Evolutionary conservation across 2,888 invertebrate genomes (phyloP).

Genomic region (Stenolophus ochropezus): DNA sequence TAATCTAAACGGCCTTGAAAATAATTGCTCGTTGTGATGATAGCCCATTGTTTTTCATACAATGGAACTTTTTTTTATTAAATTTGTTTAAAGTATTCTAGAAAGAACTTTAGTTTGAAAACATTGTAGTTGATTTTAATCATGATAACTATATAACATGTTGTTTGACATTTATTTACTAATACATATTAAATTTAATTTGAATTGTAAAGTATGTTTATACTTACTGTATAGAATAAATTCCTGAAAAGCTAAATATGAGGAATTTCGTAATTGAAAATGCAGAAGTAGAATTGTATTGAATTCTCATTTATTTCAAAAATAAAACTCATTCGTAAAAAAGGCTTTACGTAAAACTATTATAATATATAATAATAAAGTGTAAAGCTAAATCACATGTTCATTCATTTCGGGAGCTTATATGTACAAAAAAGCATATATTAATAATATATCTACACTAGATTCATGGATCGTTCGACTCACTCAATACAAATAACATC

Average conservation of each 20-base stretch:
- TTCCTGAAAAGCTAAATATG: background rate
- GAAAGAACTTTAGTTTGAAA: background rate
- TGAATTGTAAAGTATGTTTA: background rate
- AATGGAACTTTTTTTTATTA: background rate
- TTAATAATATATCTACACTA: slow-evolving; percentile 49
- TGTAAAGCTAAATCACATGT: slow-evolving; percentile 60
- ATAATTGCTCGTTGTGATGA: slow-evolving; percentile 38
- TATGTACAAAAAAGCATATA: slow-evolving; percentile 58
- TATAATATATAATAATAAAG: slow-evolving; percentile 56
- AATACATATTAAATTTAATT: background rate
- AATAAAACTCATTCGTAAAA: slow-evolving; percentile 61
- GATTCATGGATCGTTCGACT: slow-evolving; percentile 35
- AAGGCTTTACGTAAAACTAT: slow-evolving; percentile 59
- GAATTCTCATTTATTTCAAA: slow-evolving; percentile 57
- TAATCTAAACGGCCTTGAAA: slow-evolving; percentile 42
- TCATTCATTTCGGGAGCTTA: slow-evolving; percentile 50
- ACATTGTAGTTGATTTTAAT: background rate
- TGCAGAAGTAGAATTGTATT: slow-evolving; percentile 33
- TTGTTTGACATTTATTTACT: background rate
- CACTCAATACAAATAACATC: slow-evolving; percentile 52
- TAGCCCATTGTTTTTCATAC: slow-evolving; percentile 35
- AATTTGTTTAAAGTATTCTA: background rate
- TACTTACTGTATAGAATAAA: background rate
- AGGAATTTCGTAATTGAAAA: background rate
- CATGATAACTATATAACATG: background rate